Evolutionary conservation across 2,797 vertebrate genomes (phyloP).

Genomic region (Miichthys miiuy): DNA sequence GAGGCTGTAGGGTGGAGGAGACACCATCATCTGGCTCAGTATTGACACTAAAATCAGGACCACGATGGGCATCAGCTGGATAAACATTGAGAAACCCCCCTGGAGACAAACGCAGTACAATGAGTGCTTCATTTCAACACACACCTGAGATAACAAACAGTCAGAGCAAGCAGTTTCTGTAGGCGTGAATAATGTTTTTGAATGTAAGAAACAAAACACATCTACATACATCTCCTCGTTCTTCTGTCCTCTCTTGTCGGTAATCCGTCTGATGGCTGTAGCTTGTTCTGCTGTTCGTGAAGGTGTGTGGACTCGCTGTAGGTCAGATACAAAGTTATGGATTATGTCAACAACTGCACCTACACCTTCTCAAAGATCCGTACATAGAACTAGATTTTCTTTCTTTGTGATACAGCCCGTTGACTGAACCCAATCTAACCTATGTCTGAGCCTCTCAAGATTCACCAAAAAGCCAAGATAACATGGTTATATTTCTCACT

Average conservation of each 20-base stretch:
- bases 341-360: not conserved
- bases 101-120: constrained; percentile 72
- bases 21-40: constrained; percentile 98
- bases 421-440: not conserved
- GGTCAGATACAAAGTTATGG: constrained; percentile 10
- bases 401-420: not conserved
- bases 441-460: not conserved
- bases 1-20: constrained; percentile 95
- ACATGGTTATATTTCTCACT: not conserved
- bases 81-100: constrained; percentile 99
- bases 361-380: not conserved
- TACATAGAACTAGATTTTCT: not conserved
- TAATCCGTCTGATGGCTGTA: constrained; percentile 92
- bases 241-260: constrained; percentile 92
- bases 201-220: not conserved
- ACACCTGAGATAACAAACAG: constrained; percentile 1
- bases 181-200: not conserved
- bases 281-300: constrained; percentile 92
- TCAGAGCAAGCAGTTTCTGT: not conserved
- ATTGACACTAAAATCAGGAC: constrained; percentile 96
- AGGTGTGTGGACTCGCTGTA: constrained; percentile 91
- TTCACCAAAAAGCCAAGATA: not conserved
- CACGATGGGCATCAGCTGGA: constrained; percentile 97
- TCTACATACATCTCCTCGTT: constrained; percentile 93
- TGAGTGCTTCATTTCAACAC: constrained; percentile 3